phyloP scores from a whole-genome alignment of 2,888 invertebrate species.

The Callyntrura guangdongensis region DNA sequence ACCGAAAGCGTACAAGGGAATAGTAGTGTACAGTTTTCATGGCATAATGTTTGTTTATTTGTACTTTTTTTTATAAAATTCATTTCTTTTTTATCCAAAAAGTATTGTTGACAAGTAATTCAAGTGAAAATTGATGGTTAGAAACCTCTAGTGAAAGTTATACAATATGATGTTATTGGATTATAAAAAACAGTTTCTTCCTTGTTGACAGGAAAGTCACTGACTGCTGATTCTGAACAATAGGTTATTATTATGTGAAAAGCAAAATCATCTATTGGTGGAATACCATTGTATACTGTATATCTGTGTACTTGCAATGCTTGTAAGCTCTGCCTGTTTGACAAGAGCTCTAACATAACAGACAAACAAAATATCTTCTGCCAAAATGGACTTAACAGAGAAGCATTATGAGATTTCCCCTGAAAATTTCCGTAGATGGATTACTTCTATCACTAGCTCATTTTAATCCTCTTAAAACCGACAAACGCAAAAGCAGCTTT shows the following conservation, averaged over 20 bases:
- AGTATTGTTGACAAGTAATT: conserved; percentile 34
- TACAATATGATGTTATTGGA: background rate
- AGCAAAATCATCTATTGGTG: background rate
- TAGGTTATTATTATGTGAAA: background rate
- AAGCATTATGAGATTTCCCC: conserved; percentile 19
- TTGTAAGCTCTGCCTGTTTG: background rate
- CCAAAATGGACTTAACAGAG: conserved; percentile 16
- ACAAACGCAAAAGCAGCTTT: conserved; percentile 46
- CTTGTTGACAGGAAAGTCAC: conserved; percentile 2
- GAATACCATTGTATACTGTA: background rate
- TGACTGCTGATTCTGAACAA: background rate
- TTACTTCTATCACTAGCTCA: conserved; percentile 17
- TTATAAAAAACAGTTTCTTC: background rate
- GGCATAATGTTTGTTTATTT: background rate
- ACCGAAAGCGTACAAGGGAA: background rate
- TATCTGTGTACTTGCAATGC: background rate
- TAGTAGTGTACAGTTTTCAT: background rate
- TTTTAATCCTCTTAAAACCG: conserved; percentile 50
- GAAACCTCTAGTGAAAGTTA: conserved; percentile 4
- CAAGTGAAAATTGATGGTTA: conserved; percentile 16
- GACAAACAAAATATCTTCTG: background rate
- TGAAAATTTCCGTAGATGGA: conserved; percentile 23
- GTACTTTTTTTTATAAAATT: conserved; percentile 18
- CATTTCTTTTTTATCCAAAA: conserved; percentile 9
- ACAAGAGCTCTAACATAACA: background rate